Base-by-base conservation (phyloP, 2,113 vertebrate species). In the Catharus bicknelli region DNA sequence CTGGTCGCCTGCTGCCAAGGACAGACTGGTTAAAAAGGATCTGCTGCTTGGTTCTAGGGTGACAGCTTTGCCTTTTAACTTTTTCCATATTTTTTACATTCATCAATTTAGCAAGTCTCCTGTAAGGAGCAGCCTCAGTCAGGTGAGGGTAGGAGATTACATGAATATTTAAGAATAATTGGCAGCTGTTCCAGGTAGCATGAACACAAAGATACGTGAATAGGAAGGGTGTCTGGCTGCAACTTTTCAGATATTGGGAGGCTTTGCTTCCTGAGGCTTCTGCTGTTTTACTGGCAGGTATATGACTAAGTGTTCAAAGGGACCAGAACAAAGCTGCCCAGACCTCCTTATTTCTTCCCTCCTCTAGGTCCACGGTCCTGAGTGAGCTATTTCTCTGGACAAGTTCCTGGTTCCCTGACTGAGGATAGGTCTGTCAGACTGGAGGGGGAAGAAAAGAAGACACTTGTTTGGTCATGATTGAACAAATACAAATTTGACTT, bases 361-460 rank as follows among this genome's bases (percentile, higher is more conserved):
- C 21, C n/a, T 57, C 43, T 30, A n/a, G 18, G 30, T 15, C 32
- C 3, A 0, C 14, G 30, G 45, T 73, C 20, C 17, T 17, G 11
- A 83, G 17, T 4, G 25, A 83, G 40, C 26, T 47, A 0, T 12
- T 78, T 74, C 64, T 30, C 55, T n/a, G 63, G 34, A 45, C 0
- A 3, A 74, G 63, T 47, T 55, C 20, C 23, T 70, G 7, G 51
- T 59, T 79, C 42, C 8, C 16, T 47, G 10, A 5, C 19, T 47
- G 21, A 54, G n/a, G 13, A 25, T 11, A 14, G 11, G 22, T 67
- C 25, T 74, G 26, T 76, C 55, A 90, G 51, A 63, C 32, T 21
- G 25, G 25, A 36, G 30, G 0, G 5, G 2, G 16, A 3, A 20
- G 4, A 13, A 32, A 10, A 36, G 15, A 36, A 58, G 3, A 15